Evolutionary conservation across 2,113 vertebrate genomes (phyloP).

Genomic region (Okapia johnstoni): DNA sequence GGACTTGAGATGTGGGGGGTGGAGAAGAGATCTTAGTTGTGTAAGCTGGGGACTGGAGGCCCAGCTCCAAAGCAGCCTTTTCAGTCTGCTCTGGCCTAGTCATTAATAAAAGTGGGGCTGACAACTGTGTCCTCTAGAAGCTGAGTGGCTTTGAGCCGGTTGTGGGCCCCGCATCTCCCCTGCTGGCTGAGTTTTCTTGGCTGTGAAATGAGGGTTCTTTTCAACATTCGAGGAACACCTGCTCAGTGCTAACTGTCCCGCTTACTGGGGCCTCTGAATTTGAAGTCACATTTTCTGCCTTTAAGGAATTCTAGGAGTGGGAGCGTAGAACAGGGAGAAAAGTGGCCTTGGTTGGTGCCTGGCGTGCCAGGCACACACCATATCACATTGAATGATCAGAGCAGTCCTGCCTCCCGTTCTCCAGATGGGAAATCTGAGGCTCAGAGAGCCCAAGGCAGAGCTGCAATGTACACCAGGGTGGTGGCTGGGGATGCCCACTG

Average conservation of each 20-base stretch:
- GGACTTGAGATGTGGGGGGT: neutral
- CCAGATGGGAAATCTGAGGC: neutral
- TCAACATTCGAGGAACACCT: neutral
- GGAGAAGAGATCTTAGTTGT: neutral
- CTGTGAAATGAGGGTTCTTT: neutral
- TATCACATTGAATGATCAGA: neutral
- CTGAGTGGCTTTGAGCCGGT: neutral
- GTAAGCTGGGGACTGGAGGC: neutral
- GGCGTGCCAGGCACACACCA: neutral
- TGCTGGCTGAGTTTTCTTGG: neutral
- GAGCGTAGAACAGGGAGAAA: neutral
- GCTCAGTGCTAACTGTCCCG: neutral
- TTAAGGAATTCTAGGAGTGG: neutral
- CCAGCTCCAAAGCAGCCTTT: neutral
- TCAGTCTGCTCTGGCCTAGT: neutral
- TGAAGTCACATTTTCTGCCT: neutral
- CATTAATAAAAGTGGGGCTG: neutral
- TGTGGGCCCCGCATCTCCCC: neutral
- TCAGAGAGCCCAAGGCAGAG: neutral
- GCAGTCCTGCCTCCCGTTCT: neutral
- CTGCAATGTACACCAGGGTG: neutral
- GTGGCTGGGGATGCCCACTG: neutral
- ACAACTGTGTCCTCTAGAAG: neutral
- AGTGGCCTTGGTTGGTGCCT: neutral
- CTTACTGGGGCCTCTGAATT: neutral